Conservation (phyloP, 2,888 invertebrate genomes). For the Parnassius apollo region DNA sequence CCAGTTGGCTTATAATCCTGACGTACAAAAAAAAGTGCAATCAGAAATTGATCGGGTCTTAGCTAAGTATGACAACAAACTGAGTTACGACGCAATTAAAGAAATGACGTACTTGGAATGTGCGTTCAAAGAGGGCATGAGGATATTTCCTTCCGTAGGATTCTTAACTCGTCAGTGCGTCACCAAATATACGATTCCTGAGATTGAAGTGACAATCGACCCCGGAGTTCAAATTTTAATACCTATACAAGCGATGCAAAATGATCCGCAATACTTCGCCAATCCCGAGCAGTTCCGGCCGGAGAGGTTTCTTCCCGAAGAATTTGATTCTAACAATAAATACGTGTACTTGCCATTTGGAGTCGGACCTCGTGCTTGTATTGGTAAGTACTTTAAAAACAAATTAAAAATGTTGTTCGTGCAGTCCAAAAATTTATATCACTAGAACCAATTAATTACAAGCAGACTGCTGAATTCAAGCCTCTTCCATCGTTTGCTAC, state of each 20-base stretch:
- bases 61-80: not conserved
- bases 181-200: not conserved
- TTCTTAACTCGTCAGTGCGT: not conserved
- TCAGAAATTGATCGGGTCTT: not conserved
- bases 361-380: not conserved
- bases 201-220: not conserved
- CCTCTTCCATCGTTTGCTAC: too few relatives aligned
- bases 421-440: too few relatives aligned
- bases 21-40: not conserved
- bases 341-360: not conserved
- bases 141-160: slow-evolving; percentile 21
- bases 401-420: too few relatives aligned
- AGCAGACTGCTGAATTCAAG: too few relatives aligned
- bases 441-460: too few relatives aligned
- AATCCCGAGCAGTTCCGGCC: not conserved
- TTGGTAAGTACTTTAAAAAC: not conserved
- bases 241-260: not conserved
- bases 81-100: not conserved
- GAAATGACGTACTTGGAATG: slow-evolving; percentile 26
- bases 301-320: not conserved
- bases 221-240: not conserved
- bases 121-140: slow-evolving; percentile 35
- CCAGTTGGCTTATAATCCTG: not conserved
- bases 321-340: not conserved
- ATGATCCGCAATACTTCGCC: not conserved